These are phyloP conservation scores for Orientallactaga sibirica DNA, from an alignment of 2,797 vertebrate species.

Conservation along the genomic window DNA sequence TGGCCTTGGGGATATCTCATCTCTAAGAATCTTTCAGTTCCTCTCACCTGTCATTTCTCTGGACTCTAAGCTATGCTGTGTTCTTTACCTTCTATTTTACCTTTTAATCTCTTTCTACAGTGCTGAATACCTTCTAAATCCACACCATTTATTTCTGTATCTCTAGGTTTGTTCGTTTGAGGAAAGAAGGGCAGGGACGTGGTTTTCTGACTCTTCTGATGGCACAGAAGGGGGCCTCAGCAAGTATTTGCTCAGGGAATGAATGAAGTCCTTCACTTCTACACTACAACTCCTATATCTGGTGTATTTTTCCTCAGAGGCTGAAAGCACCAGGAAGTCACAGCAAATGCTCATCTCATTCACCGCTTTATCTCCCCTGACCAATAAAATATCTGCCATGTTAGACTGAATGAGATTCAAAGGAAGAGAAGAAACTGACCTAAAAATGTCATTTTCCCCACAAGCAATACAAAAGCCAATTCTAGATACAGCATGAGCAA, in stretches of 20 bases:
- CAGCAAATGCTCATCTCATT: conserved; percentile 7
- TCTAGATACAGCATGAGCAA: conserved; percentile 51
- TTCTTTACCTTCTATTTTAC: background rate
- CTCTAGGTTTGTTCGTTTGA: conserved; percentile 20
- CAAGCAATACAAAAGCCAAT: conserved; percentile 51
- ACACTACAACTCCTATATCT: conserved; percentile 4
- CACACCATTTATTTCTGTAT: background rate
- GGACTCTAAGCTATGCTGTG: background rate
- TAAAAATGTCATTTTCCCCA: background rate
- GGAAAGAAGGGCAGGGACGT: background rate
- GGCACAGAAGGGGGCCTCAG: background rate
- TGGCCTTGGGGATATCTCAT: conserved; percentile 34
- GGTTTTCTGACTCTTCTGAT: background rate
- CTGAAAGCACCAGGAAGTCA: conserved; percentile 26
- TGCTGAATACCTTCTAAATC: background rate
- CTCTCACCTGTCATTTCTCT: background rate
- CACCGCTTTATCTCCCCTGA: background rate
- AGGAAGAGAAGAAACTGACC: conserved; percentile 56
- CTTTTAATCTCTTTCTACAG: background rate
- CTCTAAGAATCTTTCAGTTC: background rate
- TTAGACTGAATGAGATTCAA: conserved; percentile 46
- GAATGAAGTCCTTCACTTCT: conserved; percentile 3
- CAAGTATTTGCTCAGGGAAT: conserved; percentile 14
- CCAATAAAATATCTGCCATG: conserved; percentile 19
- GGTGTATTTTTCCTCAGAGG: conserved; percentile 7